Evolutionary conservation across 2,113 vertebrate genomes (phyloP).

Genomic region (Colinus virginianus): DNA sequence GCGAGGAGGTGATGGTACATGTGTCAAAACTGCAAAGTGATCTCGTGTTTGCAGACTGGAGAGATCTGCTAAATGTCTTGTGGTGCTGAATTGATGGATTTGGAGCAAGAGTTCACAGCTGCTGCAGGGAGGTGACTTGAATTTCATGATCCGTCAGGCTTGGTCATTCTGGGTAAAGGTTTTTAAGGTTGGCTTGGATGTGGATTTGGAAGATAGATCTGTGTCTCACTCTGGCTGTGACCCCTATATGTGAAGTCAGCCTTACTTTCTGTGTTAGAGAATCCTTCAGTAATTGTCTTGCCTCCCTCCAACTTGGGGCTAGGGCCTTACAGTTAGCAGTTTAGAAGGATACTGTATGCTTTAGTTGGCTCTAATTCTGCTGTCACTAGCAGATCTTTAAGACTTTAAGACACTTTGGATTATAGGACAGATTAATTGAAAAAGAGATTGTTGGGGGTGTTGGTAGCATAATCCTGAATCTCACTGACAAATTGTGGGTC

Average conservation of each 20-base stretch:
- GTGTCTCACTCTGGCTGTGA: neutral
- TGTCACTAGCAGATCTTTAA: neutral
- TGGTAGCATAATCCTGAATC: neutral
- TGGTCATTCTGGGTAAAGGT: neutral
- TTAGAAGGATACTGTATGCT: neutral
- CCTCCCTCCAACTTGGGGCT: neutral
- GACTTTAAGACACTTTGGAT: neutral
- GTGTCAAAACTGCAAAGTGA: neutral
- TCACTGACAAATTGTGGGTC: neutral
- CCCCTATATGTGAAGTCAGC: neutral
- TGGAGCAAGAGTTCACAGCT: neutral
- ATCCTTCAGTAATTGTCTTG: neutral
- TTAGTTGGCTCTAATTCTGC: neutral
- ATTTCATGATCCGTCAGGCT: neutral
- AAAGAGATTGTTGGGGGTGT: neutral
- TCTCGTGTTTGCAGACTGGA: neutral
- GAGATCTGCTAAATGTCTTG: neutral
- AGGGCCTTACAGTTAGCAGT: neutral
- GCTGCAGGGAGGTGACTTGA: neutral
- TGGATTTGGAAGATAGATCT: neutral
- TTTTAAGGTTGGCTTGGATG: neutral
- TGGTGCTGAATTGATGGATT: neutral
- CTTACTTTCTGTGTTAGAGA: neutral
- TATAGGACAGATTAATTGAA: neutral
- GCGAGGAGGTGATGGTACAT: accelerated